Conservation (phyloP, 1,140 invertebrate species). For the Drosophila yakuba region DNA sequence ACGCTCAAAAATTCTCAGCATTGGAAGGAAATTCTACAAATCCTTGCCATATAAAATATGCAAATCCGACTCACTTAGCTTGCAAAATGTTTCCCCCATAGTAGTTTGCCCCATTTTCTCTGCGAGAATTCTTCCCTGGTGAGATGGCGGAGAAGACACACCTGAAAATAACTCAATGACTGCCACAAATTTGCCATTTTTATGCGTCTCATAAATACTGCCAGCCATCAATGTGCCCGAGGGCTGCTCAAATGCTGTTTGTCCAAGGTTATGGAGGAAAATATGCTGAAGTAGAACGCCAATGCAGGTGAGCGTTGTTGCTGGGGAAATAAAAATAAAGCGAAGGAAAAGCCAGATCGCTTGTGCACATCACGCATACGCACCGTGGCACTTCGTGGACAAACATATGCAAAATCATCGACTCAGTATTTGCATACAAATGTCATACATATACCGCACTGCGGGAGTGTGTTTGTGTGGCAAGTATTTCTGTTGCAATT, state of each 20-base stretch:
- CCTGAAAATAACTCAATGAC: constrained; percentile 53
- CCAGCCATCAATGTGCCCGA: constrained; percentile 35
- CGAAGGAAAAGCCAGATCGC: constrained; percentile 15
- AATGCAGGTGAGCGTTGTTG: constrained; percentile 48
- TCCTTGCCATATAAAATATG: constrained; percentile 45
- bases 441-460: constrained; percentile 56
- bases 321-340: constrained; percentile 36
- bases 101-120: constrained; percentile 9
- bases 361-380: constrained; percentile 53
- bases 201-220: constrained; percentile 55
- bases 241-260: constrained; percentile 15
- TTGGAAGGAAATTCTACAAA: constrained; percentile 42
- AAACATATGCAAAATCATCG: constrained; percentile 64
- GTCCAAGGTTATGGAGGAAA: constrained; percentile 20
- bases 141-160: constrained; percentile 29
- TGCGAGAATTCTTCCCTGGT: constrained; percentile 35
- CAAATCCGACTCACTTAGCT: constrained; percentile 45
- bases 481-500: constrained; percentile 73
- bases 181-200: constrained; percentile 66
- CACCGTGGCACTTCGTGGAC: constrained; percentile 49
- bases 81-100: constrained; percentile 21
- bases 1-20: constrained; percentile 37
- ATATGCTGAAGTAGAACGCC: constrained; percentile 2
- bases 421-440: constrained; percentile 70
- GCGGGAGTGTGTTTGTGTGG: constrained; percentile 20